Percentiles rank a stretch among this genome's conserved stretches.
Conservation (phyloP, 2,888 invertebrate species). For the Polyommatus iphigenia region DNA sequence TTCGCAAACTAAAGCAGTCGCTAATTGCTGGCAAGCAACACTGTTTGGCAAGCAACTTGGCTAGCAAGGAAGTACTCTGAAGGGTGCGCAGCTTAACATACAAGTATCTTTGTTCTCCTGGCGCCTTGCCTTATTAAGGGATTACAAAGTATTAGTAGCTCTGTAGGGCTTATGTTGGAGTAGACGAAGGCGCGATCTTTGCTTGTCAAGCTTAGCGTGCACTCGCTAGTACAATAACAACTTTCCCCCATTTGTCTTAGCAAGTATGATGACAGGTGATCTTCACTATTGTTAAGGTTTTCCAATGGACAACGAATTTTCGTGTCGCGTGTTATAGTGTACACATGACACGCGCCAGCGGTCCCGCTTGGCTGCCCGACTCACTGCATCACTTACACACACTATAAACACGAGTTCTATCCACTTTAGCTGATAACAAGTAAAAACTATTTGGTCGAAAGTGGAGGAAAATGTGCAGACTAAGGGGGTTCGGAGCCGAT, state of each 20-base stretch:
- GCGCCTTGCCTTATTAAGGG: neutral
- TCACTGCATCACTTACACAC: conserved; percentile 1
- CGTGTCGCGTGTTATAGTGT: neutral
- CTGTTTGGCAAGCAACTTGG: neutral
- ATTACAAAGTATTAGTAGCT: neutral
- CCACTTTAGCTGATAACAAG: neutral
- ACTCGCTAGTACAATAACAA: neutral
- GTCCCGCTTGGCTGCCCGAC: neutral
- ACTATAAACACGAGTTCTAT: neutral
- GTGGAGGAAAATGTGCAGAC: neutral
- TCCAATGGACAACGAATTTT: neutral
- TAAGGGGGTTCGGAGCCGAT: neutral
- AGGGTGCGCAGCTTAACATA: neutral
- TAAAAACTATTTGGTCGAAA: neutral
- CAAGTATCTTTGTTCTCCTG: neutral
- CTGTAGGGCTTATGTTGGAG: neutral
- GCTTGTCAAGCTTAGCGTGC: neutral
- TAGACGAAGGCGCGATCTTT: neutral
- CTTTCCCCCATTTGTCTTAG: neutral
- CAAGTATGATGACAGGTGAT: neutral
- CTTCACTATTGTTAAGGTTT: neutral
- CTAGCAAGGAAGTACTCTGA: neutral
- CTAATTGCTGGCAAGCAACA: neutral
- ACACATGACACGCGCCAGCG: neutral
- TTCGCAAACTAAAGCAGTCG: neutral